These are phyloP conservation scores for Lasioglossum marginatum DNA, from an alignment of 2,888 invertebrate genomes.

Conservation along the genomic window DNA sequence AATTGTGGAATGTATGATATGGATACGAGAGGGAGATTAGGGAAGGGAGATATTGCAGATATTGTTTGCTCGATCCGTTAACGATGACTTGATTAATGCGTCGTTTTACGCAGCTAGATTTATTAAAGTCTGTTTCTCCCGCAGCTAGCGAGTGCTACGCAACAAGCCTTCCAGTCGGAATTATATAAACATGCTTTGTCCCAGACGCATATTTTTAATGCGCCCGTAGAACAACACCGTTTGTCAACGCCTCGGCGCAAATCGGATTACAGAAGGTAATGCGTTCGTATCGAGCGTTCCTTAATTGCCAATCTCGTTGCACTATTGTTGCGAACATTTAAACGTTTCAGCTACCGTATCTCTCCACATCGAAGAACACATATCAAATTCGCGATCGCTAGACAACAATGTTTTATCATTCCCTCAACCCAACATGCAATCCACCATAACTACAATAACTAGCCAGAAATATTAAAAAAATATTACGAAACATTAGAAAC, in stretches of 20 bases:
- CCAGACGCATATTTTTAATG: constrained; percentile 30
- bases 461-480: not conserved
- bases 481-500: no score
- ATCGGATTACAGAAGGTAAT: constrained; percentile 14
- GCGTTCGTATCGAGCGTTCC: not conserved
- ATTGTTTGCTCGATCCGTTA: not conserved
- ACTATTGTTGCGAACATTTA: not conserved
- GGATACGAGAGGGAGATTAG: not conserved
- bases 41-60: not conserved
- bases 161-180: constrained; percentile 19
- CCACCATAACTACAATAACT: not conserved
- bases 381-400: not conserved
- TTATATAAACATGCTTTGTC: constrained; percentile 55
- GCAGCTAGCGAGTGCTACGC: not conserved
- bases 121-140: not conserved
- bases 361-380: not conserved
- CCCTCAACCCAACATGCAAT: not conserved
- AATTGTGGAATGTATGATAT: not conserved
- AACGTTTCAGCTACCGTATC: not conserved
- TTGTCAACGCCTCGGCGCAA: constrained; percentile 15
- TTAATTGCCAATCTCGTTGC: constrained; percentile 8
- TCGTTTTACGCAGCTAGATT: not conserved
- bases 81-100: not conserved
- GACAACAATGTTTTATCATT: not conserved
- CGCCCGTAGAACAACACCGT: constrained; percentile 20